A percentile compares a stretch with the other conserved stretches of the same genome.
phyloP scores from a whole-genome alignment of 2,113 vertebrate genomes.

The Sapajus apella region DNA sequence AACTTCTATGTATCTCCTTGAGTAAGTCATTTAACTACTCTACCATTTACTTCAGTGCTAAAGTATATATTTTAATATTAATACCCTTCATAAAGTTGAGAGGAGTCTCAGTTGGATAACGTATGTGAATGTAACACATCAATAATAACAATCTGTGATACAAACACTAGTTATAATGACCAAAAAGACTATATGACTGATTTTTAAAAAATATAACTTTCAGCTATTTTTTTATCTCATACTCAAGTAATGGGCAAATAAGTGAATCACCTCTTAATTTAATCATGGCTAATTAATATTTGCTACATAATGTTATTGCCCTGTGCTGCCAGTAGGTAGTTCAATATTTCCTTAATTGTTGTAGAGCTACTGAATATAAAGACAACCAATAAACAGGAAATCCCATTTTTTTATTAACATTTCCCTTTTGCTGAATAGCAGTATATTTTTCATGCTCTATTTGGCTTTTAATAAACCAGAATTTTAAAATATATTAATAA shows the following conservation, averaged over 20 bases:
- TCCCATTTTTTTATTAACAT: constrained; percentile 5
- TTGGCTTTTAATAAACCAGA: neutral
- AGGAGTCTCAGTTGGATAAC: neutral
- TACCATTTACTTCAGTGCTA: neutral
- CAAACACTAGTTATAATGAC: neutral
- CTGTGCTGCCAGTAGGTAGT: neutral
- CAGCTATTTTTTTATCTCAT: neutral
- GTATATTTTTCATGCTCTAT: neutral
- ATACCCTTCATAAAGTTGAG: neutral
- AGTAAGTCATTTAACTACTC: neutral
- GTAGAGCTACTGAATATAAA: neutral
- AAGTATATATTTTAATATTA: neutral
- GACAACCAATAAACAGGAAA: neutral
- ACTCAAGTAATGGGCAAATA: neutral
- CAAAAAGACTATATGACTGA: neutral
- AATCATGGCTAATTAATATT: neutral
- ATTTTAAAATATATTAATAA: constrained; percentile 26
- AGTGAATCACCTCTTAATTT: neutral
- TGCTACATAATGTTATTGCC: neutral
- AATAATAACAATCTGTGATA: neutral
- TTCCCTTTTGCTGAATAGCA: neutral
- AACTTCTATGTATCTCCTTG: neutral
- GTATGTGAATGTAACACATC: neutral
- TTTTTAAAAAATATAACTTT: neutral
- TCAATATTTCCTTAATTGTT: constrained; percentile 16